Evolutionary conservation across 2,113 vertebrate species (phyloP), one percentile per base, ranked within the genome.

Genomic region (Pongo pygmaeus): DNA sequence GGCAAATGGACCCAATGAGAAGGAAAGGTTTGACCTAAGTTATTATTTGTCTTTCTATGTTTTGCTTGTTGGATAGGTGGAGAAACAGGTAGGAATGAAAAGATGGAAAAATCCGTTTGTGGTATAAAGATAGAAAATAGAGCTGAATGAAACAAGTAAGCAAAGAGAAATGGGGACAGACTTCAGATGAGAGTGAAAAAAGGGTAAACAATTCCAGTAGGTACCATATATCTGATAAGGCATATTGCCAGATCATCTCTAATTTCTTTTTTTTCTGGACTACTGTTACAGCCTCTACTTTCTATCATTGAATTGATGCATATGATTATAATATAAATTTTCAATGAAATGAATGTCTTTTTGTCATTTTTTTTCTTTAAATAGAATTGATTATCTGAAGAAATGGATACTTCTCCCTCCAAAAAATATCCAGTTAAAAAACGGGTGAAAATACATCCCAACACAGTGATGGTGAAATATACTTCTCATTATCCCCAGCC

Each of bases 381-480:
- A 89, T 57, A 92, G 94, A 94, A 38, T 38, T 5, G 50, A 48
- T 98, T 97, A 81, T 94, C 92, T 96, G 94, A 98, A 95, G 97
- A 99, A 98, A 99, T 99, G 99, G 99, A 99, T 98, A 97, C 79
- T 0, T 98, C 99, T 77, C 98, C 99, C 72, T 98, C 99, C 91
- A 99, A 98, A 79, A 99, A 99, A 96, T 98, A 99, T 43, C 99
- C 99, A 89, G 98, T 99, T 88, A 99, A 99, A 98, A 99, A 99
- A 98, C 98, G 99, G 81, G 99, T 99, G 78, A 99, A 99, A 99
- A 99, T 99, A 98, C 99, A 99, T 97, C 99, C 99, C 25, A 99
- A 99, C 97, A 99, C 99, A 13, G 99, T 99, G 86, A 99, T 99
- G 10, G 99, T 99, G 83, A 99, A 99, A 98, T 99, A 99, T 11